These are phyloP conservation scores for Drosophila demipolita DNA, from an alignment of 2,888 invertebrate species.

Conservation along the genomic window DNA sequence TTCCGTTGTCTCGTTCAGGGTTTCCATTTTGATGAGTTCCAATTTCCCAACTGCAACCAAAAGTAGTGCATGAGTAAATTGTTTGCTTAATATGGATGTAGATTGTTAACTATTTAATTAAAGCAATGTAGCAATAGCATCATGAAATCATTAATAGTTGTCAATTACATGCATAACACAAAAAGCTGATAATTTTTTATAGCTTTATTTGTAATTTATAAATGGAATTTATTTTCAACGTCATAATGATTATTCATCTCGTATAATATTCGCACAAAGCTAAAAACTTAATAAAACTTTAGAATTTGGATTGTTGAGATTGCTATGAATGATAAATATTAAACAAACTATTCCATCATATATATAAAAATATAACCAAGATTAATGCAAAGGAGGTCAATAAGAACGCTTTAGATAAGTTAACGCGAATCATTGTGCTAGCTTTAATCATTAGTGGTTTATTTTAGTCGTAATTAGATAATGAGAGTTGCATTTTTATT, in stretches of 20 bases:
- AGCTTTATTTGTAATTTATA: background rate
- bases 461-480: background rate
- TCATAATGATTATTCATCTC: background rate
- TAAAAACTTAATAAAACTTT: background rate
- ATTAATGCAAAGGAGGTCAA: background rate
- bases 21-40: slow-evolving; percentile 45
- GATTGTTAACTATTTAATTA: slow-evolving; percentile 54
- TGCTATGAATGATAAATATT: background rate
- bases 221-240: background rate
- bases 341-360: background rate
- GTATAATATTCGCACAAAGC: background rate
- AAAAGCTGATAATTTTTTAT: background rate
- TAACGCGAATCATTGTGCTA: background rate
- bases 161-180: background rate
- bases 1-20: slow-evolving; percentile 24
- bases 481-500: background rate
- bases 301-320: background rate
- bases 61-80: slow-evolving; percentile 16
- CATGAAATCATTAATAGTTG: slow-evolving; percentile 16
- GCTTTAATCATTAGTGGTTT: background rate
- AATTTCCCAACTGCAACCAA: slow-evolving; percentile 50
- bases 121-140: background rate
- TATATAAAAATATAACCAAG: background rate
- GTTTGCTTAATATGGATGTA: background rate
- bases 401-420: background rate